Conservation (phyloP, 2,113 vertebrate species). For the Lynx canadensis region DNA sequence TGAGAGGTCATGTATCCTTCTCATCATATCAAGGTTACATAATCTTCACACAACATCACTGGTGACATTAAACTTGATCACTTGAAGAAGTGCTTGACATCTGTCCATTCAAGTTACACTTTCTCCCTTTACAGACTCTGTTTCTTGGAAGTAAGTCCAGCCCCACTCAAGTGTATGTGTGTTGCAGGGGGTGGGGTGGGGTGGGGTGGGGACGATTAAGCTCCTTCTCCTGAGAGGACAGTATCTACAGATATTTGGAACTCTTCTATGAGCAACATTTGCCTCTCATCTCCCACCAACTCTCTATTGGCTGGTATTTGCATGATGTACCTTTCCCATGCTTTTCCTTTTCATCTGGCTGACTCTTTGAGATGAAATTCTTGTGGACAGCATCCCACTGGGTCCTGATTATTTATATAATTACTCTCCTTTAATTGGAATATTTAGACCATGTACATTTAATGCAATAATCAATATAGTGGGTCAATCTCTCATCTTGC, state of each 20-base stretch:
- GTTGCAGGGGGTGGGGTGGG: no score
- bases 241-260: not conserved
- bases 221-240: not conserved
- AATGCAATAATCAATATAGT: not conserved
- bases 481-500: not conserved
- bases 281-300: not conserved
- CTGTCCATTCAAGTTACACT: not conserved
- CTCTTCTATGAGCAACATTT: not conserved
- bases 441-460: not conserved
- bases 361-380: constrained; percentile 27
- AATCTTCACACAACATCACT: not conserved
- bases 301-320: not conserved
- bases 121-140: not conserved
- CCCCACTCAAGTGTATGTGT: not conserved
- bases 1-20: not conserved
- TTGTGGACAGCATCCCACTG: not conserved
- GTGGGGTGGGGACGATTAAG: not conserved
- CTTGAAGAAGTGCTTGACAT: not conserved
- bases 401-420: not conserved
- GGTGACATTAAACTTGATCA: not conserved
- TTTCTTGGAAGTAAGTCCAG: not conserved
- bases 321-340: not conserved
- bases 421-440: not conserved
- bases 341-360: not conserved
- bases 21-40: not conserved